phyloP scores from a whole-genome alignment of 2,797 vertebrate genomes.

The Chaetodon trifasciatus region DNA sequence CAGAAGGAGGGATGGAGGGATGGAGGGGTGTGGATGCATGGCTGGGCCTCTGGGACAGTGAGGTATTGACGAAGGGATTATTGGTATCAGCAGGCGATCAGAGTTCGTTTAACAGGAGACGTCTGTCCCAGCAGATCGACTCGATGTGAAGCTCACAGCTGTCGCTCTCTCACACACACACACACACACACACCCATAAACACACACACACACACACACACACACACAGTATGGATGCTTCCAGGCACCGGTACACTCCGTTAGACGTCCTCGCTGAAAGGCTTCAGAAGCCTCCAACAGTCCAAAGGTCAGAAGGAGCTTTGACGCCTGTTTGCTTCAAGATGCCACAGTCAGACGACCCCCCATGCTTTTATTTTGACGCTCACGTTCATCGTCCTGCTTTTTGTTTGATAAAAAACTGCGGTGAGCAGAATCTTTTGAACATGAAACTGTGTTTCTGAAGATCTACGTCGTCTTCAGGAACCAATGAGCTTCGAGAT shows the following conservation, averaged over 20 bases:
- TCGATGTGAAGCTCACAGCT: constrained; percentile 15
- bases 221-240: background rate
- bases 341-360: too few relatives aligned
- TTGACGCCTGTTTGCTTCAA: too few relatives aligned
- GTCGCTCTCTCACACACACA: background rate
- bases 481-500: too few relatives aligned
- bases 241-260: background rate
- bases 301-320: too few relatives aligned
- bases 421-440: too few relatives aligned
- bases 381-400: too few relatives aligned
- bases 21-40: constrained; percentile 1
- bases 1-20: constrained; percentile 41
- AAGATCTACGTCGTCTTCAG: too few relatives aligned
- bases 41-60: accelerated
- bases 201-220: too few relatives aligned
- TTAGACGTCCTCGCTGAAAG: background rate
- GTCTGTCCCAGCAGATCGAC: constrained; percentile 10
- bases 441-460: too few relatives aligned
- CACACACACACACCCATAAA: background rate
- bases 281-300: background rate
- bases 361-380: too few relatives aligned
- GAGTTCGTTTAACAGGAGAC: background rate
- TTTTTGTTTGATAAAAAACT: too few relatives aligned
- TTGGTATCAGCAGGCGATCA: constrained; percentile 41
- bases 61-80: constrained; percentile 50